Evolutionary conservation across 2,113 vertebrate species (phyloP).

Genomic region (Bufo gargarizans): DNA sequence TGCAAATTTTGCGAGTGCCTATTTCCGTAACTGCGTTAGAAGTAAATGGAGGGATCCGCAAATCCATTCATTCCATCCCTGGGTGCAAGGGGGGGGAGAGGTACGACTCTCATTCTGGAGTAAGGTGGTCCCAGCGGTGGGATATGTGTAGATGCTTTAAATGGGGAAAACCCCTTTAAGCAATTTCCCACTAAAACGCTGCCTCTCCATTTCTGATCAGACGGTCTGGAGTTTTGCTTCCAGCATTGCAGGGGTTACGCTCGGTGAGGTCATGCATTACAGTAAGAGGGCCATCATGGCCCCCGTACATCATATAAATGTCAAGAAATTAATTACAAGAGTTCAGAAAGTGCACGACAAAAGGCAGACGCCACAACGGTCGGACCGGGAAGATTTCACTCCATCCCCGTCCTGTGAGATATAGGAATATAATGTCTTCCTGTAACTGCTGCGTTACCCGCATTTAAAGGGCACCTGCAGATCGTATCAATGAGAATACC

Average conservation of each 20-base stretch:
- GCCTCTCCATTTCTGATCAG: neutral
- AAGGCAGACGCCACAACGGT: conserved; percentile 1
- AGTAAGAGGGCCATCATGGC: neutral
- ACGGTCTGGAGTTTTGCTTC: neutral
- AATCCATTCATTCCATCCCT: no score
- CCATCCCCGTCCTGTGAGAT: neutral
- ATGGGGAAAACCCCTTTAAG: no score
- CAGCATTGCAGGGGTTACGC: neutral
- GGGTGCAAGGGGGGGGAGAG: no score
- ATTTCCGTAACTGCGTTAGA: no score
- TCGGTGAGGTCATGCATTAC: conserved; percentile 25
- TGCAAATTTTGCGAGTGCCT: no score
- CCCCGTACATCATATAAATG: conserved; percentile 22
- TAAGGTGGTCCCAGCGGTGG: no score
- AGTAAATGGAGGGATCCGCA: no score
- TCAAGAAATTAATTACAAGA: conserved; percentile 33
- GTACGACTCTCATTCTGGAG: no score
- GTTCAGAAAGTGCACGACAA: conserved; percentile 18
- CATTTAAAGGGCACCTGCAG: neutral
- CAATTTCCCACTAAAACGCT: no score
- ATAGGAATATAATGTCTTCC: conserved; percentile 9
- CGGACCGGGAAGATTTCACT: neutral
- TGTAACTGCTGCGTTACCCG: neutral
- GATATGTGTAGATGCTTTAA: no score
- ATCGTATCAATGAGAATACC: neutral